Evolutionary conservation across 2,113 vertebrate genomes (phyloP), one percentile per base, ranked within the genome.

Genomic region (Calonectris borealis): DNA sequence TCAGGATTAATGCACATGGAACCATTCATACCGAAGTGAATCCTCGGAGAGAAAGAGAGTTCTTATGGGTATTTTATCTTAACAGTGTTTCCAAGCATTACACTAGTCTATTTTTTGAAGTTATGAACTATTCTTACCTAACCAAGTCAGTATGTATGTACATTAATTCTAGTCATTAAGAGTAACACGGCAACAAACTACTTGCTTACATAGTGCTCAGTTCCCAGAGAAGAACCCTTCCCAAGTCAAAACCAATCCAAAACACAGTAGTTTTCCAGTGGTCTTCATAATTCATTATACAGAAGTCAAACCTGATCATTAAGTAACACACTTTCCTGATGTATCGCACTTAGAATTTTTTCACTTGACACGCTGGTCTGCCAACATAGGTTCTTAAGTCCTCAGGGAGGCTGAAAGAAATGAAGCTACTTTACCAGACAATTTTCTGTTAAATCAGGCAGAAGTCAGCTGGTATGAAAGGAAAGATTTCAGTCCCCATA

Each of bases 1-100:
- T 83, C 77, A 52, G 98, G 97, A 97, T 99, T 99, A 97, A 99
- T 98, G 65, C 78, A 34, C 97, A 99, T 91, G n/a, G 98, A 99
- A 75, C 99, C 99, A 6, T 99, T 99, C 99, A 99, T 99, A 58
- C 99, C 99, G 16, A 99, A 99, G 98, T 99, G 99, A 97, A 99
- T 97, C 97, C 99, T 99, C 4, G 16, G 93, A 96, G 29, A 96
- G 72, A 97, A 93, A 90, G 36, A 92, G 42, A 92, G 46, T 65
- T 91, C 48, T 96, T 44, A 80, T 10, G 22, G 13, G 36, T 76
- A 81, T 44, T 95, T 79, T 65, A 88, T 52, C 31, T 82, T 75
- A 71, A 72, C 22, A n/a, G 7, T 16, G 5, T 48, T 86, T 85
- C 36, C 61, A 83, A 85, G 12, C 55, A 64, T 72, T 51, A 73